Conservation (phyloP, 2,888 invertebrate species). For the Drosophila sordidapex region DNA sequence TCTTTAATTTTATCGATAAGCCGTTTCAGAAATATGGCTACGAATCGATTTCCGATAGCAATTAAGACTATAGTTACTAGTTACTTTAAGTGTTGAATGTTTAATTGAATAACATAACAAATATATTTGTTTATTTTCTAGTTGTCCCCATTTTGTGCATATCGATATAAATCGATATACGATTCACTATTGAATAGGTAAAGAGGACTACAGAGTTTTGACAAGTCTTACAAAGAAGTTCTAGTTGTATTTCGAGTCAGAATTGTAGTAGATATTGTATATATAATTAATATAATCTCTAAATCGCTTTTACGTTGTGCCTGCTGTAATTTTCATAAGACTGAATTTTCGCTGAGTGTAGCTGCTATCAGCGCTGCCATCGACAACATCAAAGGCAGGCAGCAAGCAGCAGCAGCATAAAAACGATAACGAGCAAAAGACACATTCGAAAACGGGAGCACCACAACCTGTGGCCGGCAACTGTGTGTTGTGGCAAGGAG, state of each 20-base stretch:
- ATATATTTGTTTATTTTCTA: neutral
- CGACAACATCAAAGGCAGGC: constrained; percentile 71
- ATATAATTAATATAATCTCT: no score
- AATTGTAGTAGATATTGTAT: neutral
- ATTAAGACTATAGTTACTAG: neutral
- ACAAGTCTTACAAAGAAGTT: neutral
- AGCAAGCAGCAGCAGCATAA: constrained; percentile 52
- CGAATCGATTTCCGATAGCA: neutral
- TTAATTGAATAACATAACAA: neutral
- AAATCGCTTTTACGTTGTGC: neutral
- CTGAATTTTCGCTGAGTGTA: neutral
- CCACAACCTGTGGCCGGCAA: constrained; percentile 27
- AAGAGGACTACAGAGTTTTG: neutral
- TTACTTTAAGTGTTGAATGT: neutral
- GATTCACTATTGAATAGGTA: neutral
- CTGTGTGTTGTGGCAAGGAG: constrained; percentile 13
- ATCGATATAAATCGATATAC: neutral
- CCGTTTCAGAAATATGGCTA: neutral
- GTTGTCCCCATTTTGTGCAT: neutral
- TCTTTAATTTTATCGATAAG: neutral
- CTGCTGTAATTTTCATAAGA: neutral
- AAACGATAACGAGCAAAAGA: constrained; percentile 68
- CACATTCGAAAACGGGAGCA: constrained; percentile 52
- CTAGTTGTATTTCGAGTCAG: no score
- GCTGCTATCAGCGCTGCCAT: constrained; percentile 68